Evolutionary conservation across 2,113 vertebrate species (phyloP), one percentile per base, ranked within the genome.

Genomic region (Sula dactylatra): DNA sequence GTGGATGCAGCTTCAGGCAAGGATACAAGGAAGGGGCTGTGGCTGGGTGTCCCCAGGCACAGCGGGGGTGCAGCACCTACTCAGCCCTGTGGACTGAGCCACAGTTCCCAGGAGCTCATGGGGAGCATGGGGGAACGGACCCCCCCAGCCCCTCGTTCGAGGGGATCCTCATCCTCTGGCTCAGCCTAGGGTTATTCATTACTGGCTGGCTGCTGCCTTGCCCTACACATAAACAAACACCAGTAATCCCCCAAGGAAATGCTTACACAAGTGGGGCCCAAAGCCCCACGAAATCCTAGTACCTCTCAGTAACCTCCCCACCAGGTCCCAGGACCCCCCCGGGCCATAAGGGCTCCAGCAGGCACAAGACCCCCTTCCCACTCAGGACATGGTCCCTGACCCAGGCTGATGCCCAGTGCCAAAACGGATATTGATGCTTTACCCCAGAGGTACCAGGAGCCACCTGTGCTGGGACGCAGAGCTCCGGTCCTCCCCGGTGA

Each of bases 141-240:
- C 2, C 45, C 72, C 76, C 70, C 45, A 89, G 42, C 36, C 38
- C 72, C 47, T 58, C 1, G 0, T 19, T 31, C 4, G 12, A 38
- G n/a, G 79, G 31, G 58, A 45, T 59, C 64, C 84, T 65, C 82
- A 84, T 66, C 13, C 59, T 34, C 36, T 6, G 31, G 70, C 56
- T 88, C 79, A 38, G 74, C 25, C 70, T 6, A 4, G 45, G 61
- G 93, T 97, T 97, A 97, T 95, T 97, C 79, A 97, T 96, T 97
- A 96, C 27, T 62, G 0, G 66, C 45, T 13, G 3, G 78, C 31
- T 82, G 69, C 69, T 8, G 82, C 91, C 91, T 86, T 89, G 2
- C 96, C 93, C 94, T 55, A 8, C 88, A 4, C 55, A 85, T 94
- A 94, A 74, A 94, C 82, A 97, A 87, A 58, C 36, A n/a, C 31